Conservation (phyloP, 2,888 invertebrate genomes). For the Lucinisca nassula region DNA sequence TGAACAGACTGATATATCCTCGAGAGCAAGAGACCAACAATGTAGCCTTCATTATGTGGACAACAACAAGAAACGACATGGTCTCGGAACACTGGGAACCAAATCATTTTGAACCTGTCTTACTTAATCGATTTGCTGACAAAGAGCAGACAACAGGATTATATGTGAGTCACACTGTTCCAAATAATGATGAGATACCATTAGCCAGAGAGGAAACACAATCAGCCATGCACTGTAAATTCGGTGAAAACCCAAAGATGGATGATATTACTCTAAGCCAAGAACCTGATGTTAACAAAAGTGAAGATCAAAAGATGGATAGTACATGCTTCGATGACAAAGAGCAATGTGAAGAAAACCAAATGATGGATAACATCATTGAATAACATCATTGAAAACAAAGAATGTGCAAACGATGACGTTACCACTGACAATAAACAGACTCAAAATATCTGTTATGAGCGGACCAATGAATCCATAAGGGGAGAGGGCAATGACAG, state of each 20-base stretch:
- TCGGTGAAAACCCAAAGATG: neutral
- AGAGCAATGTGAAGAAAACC: neutral
- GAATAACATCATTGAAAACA: too few relatives aligned
- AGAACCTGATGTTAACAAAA: neutral
- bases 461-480: too few relatives aligned
- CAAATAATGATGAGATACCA: neutral
- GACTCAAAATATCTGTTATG: too few relatives aligned
- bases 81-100: neutral
- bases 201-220: neutral
- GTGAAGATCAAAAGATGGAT: neutral
- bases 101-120: neutral
- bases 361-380: too few relatives aligned
- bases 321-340: neutral
- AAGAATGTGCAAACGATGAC: too few relatives aligned
- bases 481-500: too few relatives aligned
- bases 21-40: neutral
- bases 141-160: neutral
- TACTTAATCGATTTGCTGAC: neutral
- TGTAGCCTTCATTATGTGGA: neutral
- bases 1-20: neutral
- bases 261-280: neutral
- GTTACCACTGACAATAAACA: too few relatives aligned
- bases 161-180: neutral
- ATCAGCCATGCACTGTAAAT: neutral
- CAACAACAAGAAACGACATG: neutral